Conservation (phyloP, 2,113 vertebrate species). For the Castor canadensis region DNA sequence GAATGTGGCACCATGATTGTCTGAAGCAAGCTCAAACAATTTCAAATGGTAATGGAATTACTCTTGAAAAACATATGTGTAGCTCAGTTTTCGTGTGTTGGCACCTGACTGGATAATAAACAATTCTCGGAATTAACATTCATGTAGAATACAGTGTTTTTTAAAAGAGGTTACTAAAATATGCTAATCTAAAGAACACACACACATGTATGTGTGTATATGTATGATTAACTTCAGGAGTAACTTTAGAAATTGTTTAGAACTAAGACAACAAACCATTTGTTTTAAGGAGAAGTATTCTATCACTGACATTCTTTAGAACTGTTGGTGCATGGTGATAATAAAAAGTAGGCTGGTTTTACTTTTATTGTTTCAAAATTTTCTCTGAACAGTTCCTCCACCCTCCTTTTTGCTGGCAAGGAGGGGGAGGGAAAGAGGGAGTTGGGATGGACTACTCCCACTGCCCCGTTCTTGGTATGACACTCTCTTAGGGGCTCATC, state of each 20-base stretch:
- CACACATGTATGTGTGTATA: background rate
- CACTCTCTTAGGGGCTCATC: background rate
- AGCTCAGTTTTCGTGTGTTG: fast-evolving
- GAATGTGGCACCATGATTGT: fast-evolving
- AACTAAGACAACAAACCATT: background rate
- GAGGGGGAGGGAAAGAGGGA: fast-evolving
- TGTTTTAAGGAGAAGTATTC: background rate
- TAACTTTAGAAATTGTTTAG: background rate
- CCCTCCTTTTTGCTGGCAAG: background rate
- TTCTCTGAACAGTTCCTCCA: background rate
- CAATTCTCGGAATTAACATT: background rate
- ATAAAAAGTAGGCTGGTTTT: background rate
- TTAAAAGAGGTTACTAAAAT: background rate
- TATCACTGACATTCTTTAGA: background rate
- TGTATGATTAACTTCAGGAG: background rate
- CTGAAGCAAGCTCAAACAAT: background rate
- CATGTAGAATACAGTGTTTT: background rate
- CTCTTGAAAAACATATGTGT: background rate
- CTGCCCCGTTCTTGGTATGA: no score
- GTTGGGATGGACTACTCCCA: fast-evolving
- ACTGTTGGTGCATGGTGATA: background rate
- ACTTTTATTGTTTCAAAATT: background rate
- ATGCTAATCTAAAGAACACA: background rate
- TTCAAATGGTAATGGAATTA: background rate
- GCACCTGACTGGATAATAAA: background rate